A percentile compares a stretch with the other conserved stretches of the same genome.
Evolutionary conservation across 2,888 invertebrate species (phyloP).

Genomic region (Epistrophe eligans): DNA sequence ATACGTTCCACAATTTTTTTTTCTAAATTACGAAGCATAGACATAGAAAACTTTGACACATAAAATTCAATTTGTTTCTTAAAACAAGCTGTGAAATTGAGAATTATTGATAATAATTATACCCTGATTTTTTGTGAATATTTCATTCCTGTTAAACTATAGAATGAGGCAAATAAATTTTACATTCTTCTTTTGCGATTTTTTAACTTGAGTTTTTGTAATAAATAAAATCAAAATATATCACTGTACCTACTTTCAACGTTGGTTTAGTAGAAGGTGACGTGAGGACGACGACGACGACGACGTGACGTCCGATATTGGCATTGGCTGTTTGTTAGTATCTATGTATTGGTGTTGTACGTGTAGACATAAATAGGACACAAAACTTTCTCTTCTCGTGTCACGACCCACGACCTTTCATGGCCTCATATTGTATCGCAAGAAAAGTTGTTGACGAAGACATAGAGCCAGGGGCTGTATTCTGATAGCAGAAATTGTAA

Average conservation of each 20-base stretch:
- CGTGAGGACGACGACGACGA: slow-evolving; percentile 40
- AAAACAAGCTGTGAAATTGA: not conserved
- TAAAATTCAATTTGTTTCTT: no score
- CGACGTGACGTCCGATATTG: slow-evolving; percentile 70
- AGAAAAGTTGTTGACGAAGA: slow-evolving; percentile 44
- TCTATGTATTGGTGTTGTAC: slow-evolving; percentile 10
- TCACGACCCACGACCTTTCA: slow-evolving; percentile 64
- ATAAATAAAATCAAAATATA: not conserved
- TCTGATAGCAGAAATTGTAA: slow-evolving; percentile 58
- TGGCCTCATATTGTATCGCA: slow-evolving; percentile 53
- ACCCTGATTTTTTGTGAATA: not conserved
- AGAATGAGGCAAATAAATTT: not conserved
- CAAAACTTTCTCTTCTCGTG: slow-evolving; percentile 53
- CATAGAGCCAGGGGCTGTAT: slow-evolving; percentile 22
- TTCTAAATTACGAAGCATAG: no score
- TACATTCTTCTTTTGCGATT: no score
- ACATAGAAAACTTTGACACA: not conserved
- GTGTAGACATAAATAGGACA: slow-evolving; percentile 47
- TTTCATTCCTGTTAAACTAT: not conserved
- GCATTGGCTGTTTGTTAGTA: slow-evolving; percentile 50
- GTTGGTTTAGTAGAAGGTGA: slow-evolving; percentile 22
- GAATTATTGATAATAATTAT: not conserved
- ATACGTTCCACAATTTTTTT: not conserved
- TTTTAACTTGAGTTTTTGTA: not conserved
- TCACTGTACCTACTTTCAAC: not conserved